A percentile compares a stretch with the other conserved stretches of the same genome.
Evolutionary conservation across 2,888 invertebrate genomes (phyloP).

Genomic region (Thymelicus sylvestris): DNA sequence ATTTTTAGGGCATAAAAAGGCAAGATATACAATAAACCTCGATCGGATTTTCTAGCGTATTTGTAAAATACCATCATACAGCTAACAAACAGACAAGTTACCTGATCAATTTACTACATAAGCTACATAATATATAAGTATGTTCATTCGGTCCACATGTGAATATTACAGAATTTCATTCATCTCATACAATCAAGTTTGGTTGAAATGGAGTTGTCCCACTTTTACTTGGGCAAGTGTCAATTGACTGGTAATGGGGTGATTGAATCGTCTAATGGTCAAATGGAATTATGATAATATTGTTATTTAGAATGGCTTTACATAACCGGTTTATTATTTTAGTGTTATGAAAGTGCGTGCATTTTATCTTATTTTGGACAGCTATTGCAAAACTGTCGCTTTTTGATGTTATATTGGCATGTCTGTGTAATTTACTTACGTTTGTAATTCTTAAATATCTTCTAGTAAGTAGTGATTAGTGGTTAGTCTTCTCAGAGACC

Average conservation of each 20-base stretch:
- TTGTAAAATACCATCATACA: too few species aligned
- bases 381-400: neutral
- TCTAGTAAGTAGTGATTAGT: too few species aligned
- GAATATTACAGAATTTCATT: constrained; percentile 30
- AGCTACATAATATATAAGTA: too few species aligned
- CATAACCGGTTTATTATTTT: constrained; percentile 5
- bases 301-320: constrained; percentile 26
- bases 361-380: too few species aligned
- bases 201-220: constrained; percentile 45
- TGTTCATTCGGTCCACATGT: constrained; percentile 15
- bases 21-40: too few species aligned
- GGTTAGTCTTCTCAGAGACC: too few species aligned
- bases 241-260: constrained; percentile 39
- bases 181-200: constrained; percentile 42
- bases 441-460: too few species aligned
- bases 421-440: neutral
- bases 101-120: neutral
- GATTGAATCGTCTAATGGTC: constrained; percentile 41
- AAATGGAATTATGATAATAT: constrained; percentile 39
- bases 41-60: too few species aligned
- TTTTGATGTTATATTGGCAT: constrained; percentile 3
- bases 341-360: too few species aligned
- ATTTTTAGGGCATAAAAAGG: too few species aligned
- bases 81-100: constrained; percentile 2
- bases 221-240: constrained; percentile 46